Evolutionary conservation across 23 tunicate genomes (phyloP), one percentile per base, ranked within the genome.

Genomic region (Corella eumyota): DNA sequence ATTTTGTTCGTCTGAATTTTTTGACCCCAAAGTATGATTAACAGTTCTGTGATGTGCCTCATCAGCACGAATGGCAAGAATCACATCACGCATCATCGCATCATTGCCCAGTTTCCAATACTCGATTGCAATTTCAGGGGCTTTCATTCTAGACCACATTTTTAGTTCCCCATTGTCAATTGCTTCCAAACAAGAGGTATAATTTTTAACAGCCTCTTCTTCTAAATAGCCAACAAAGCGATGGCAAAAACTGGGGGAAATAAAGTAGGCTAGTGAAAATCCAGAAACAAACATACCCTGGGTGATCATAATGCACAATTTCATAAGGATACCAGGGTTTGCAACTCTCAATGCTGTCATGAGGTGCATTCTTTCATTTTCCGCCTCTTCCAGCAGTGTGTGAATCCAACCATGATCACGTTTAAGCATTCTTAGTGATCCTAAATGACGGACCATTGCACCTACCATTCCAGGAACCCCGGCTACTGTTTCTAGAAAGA

Each of bases 381-480:
- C 94, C 28, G 94, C 94, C 62, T 84, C 94, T 63, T 84, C 94
- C 35, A 84, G 56, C 37, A 84, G 32, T 3, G 94, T 84, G 73
- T 84, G 94, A 36, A 84, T 84, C 94, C 94, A 84, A 17, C 94
- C 94, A 17, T 84, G 94, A 51, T 84, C 94, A 45, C 94, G 53
- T 56, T 84, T 84, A 38, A 84, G 50, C 15, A 56, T 70, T 2
- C 94, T 62, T 30, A 84, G 38, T 4, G 94, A 84, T 17, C 68
- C 70, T 55, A 84, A 58, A 49, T 84, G 94, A 25, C 94, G 76
- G 7, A 84, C 94, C 94, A 84, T 84, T 3, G 94, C 94, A 2
- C 94, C 94, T 25, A 84, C 94, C 94, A 84, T 84, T 9, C 94
- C 94, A 52, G 94, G 94, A 1, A 84, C 94, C 1, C 94, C 94